Base-by-base conservation (phyloP, 2,888 invertebrate genomes). In the Andrena trimmerana region DNA sequence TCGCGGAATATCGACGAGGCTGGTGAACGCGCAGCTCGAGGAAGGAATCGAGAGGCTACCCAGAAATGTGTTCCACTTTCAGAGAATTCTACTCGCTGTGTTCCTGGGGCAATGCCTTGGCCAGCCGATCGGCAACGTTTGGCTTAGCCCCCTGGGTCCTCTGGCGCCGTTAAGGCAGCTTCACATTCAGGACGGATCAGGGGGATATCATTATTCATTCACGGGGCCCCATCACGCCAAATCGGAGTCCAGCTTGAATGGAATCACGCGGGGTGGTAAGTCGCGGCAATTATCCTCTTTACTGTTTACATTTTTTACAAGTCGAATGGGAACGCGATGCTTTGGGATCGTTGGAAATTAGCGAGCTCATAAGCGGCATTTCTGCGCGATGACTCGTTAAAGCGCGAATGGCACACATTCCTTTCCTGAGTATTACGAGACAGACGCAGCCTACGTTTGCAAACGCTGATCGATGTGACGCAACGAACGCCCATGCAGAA, bases 221-320 rank as follows among this genome's bases (percentile, higher is more conserved):
- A 94, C 95, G 31, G 96, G 96, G 88, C 96, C 96, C 33, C 95
- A 96, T 85, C 96, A 96, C 88, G 95, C 96, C 86, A 96, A 96
- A 92, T 94, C 95, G 71, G 97, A 97, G 93, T 94, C 95, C 8
- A 95, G 95, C 84, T 93, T 95, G 75, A 96, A 96, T 89, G 96
- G 96, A 72, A 94, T 96, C 68, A 96, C 96, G 13, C 95, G 95
- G 89, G 96, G 96, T 83, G 93, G 93, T 93, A 69, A 91, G 91
- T 88, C 2, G 27, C n/a, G 33, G 50, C 16, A 60, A 78, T n/a
- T 8, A 52, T 20, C 8, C 16, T 42, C 42, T 16, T 42, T 42
- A 42, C 4, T 5, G 42, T 42, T 42, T 4, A 42, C 13, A 42
- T 16, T 4, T 42, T 5, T 42, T 16, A 42, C 3, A 16, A 16